Percentiles rank a stretch among this genome's conserved stretches.
Conservation (phyloP, 2,888 invertebrate genomes). For the Dorcus parallelipipedus region DNA sequence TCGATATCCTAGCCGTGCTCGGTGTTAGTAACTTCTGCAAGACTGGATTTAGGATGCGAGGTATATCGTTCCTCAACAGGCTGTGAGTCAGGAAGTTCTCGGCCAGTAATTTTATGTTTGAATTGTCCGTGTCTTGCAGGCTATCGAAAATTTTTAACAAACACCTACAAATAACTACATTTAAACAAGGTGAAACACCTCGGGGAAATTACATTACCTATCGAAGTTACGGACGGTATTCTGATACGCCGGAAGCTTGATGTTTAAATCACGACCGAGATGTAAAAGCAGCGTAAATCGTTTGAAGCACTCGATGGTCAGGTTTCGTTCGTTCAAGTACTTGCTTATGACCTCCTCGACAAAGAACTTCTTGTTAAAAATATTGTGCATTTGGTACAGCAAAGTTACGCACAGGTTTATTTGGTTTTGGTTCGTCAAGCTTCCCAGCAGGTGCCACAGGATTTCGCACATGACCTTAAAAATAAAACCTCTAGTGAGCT, state of each 20-base stretch:
- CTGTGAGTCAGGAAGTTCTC: constrained; percentile 75
- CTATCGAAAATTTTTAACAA: constrained; percentile 71
- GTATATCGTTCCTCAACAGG: constrained; percentile 72
- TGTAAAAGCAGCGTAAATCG: constrained; percentile 73
- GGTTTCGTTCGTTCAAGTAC: constrained; percentile 48
- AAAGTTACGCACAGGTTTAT: constrained; percentile 64
- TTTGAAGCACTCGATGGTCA: constrained; percentile 58
- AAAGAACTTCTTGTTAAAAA: constrained; percentile 54
- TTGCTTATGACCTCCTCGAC: constrained; percentile 69
- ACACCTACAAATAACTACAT: constrained; percentile 52
- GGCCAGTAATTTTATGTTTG: constrained; percentile 60
- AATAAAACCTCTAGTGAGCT: constrained; percentile 6
- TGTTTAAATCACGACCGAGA: constrained; percentile 66
- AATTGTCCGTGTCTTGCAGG: constrained; percentile 56
- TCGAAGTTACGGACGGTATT: constrained; percentile 57
- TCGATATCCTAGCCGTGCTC: constrained; percentile 76
- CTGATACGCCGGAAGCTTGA: constrained; percentile 47
- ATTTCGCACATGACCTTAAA: constrained; percentile 62
- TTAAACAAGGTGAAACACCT: neutral
- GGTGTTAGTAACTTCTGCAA: constrained; percentile 72
- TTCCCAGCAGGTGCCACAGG: constrained; percentile 69
- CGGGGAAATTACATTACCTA: constrained; percentile 44
- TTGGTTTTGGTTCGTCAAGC: constrained; percentile 55
- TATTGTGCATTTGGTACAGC: constrained; percentile 75
- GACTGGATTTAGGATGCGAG: constrained; percentile 74